A percentile compares a stretch with the other conserved stretches of the same genome.
Conservation (phyloP, 2,888 invertebrate species). For the Hemistola chrysoprasaria region DNA sequence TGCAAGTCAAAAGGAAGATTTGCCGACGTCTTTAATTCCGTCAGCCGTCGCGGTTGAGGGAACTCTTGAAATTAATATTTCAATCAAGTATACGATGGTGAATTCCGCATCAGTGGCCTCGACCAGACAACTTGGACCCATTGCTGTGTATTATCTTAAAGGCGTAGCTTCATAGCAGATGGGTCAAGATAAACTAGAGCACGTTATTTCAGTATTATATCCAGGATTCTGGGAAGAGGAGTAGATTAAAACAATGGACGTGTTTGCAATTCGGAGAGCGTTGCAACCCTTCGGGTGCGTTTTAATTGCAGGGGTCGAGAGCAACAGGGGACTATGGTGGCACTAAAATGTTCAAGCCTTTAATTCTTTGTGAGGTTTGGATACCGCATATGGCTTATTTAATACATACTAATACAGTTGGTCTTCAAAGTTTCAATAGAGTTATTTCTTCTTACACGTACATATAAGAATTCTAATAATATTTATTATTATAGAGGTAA, state of each 20-base stretch:
- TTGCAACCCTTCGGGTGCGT: slow-evolving; percentile 78
- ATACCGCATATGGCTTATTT: slow-evolving; percentile 49
- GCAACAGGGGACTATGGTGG: slow-evolving; percentile 39
- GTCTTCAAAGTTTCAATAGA: slow-evolving; percentile 36
- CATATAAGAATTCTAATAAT: too few species aligned
- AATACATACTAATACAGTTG: slow-evolving; percentile 56
- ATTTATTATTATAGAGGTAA: slow-evolving; percentile 20
- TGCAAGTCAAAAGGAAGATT: slow-evolving; percentile 10
- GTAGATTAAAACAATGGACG: slow-evolving; percentile 79
- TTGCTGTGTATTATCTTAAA: slow-evolving; percentile 21
- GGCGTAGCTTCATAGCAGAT: slow-evolving; percentile 19
- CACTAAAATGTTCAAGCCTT: slow-evolving; percentile 54
- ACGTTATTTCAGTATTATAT: slow-evolving; percentile 58
- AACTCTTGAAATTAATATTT: slow-evolving; percentile 65
- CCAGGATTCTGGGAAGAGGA: slow-evolving; percentile 58
- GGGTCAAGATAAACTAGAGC: slow-evolving; percentile 47
- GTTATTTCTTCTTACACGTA: slow-evolving; percentile 13
- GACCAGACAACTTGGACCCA: slow-evolving; percentile 44
- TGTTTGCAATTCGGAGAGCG: slow-evolving; percentile 74
- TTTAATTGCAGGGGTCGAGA: slow-evolving; percentile 73
- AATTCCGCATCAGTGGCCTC: slow-evolving; percentile 43
- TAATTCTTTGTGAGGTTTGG: slow-evolving; percentile 50
- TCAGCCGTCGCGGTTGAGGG: slow-evolving; percentile 27
- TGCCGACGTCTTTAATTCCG: slow-evolving; percentile 21
- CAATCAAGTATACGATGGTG: slow-evolving; percentile 59